Percentiles rank a stretch among this genome's conserved stretches.
These are phyloP conservation scores for Oryctes rhinoceros DNA, from an alignment of 1,140 invertebrate genomes.

Conservation along the genomic window DNA sequence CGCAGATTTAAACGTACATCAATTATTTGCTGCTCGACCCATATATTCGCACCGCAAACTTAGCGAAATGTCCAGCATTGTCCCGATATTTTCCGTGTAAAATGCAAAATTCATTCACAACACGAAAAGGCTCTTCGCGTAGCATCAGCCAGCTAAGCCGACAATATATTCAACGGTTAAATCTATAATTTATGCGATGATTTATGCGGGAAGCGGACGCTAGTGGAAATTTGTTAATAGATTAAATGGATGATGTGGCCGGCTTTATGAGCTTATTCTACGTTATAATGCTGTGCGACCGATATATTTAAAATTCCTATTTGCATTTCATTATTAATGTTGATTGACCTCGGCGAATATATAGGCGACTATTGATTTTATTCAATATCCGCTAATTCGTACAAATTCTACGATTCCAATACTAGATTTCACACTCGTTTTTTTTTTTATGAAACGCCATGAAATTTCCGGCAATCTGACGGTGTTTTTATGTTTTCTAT, in stretches of 20 bases:
- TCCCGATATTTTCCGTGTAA: constrained; percentile 29
- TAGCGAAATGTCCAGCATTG: constrained; percentile 13
- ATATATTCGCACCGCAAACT: background rate
- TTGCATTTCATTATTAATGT: constrained; percentile 33
- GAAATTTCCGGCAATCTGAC: too few relatives aligned
- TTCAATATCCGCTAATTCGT: constrained; percentile 25
- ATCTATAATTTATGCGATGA: constrained; percentile 52
- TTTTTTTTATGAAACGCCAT: background rate
- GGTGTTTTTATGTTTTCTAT: too few relatives aligned
- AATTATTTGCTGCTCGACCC: background rate
- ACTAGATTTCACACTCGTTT: background rate
- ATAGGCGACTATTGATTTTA: constrained; percentile 1
- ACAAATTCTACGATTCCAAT: background rate
- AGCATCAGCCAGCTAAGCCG: constrained; percentile 44
- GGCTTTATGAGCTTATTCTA: constrained; percentile 43
- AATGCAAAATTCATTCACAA: constrained; percentile 40
- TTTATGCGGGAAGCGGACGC: constrained; percentile 43
- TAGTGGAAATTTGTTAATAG: constrained; percentile 51
- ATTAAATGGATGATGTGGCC: constrained; percentile 47
- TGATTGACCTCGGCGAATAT: constrained; percentile 19
- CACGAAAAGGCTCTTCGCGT: constrained; percentile 37
- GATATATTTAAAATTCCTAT: constrained; percentile 21
- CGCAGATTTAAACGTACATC: constrained; percentile 13
- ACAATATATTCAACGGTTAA: constrained; percentile 49
- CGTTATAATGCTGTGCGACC: constrained; percentile 9